These are phyloP conservation scores for Remorina albescens DNA, from an alignment of 2,797 vertebrate genomes.

Conservation along the genomic window DNA sequence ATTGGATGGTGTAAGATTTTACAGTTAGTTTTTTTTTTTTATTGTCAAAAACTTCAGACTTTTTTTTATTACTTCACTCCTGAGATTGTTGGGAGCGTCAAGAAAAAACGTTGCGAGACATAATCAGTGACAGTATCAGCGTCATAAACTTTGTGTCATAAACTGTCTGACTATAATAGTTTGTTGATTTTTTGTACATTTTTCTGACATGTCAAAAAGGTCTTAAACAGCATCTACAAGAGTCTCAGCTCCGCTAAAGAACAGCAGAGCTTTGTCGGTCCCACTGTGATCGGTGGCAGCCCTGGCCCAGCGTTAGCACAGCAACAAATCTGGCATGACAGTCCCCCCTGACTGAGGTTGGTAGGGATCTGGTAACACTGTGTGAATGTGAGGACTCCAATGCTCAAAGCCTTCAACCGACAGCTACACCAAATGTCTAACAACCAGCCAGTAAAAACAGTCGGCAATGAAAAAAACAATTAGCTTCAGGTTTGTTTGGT, in stretches of 20 bases:
- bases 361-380: conserved; percentile 26
- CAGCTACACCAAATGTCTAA: background rate
- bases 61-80: no score
- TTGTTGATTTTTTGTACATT: background rate
- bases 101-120: conserved; percentile 1
- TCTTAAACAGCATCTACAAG: conserved; percentile 20
- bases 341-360: conserved; percentile 24
- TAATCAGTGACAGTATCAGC: conserved; percentile 17
- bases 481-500: background rate
- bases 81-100: conserved; percentile 13
- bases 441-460: background rate
- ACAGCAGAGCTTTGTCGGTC: conserved; percentile 5
- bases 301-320: conserved; percentile 18
- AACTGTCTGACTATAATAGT: background rate
- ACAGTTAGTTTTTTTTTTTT: background rate
- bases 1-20: conserved; percentile 6
- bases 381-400: conserved; percentile 7
- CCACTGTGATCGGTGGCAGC: conserved; percentile 3
- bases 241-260: conserved; percentile 5
- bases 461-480: background rate
- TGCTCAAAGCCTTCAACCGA: background rate
- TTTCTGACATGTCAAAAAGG: conserved; percentile 21
- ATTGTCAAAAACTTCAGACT: no score
- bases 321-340: conserved; percentile 19
- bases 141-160: background rate